Evolutionary conservation across 1,140 invertebrate genomes (phyloP), one percentile per base, ranked within the genome.

Genomic region (Drosophila navojoa): DNA sequence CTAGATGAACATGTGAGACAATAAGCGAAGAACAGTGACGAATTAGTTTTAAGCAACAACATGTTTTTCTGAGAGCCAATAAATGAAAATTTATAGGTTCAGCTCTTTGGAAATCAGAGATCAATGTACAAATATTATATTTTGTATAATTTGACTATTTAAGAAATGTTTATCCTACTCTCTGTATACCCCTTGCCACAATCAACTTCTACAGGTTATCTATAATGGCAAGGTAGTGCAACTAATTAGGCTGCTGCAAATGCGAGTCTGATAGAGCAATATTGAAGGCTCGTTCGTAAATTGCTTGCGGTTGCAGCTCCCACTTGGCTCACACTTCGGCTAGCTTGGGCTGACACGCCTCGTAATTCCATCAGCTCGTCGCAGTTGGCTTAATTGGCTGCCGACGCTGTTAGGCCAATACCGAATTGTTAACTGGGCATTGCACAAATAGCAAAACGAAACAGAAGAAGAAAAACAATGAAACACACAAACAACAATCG

Each of bases 301-400:
- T 72, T 68, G 70, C 50, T 54, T 68, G 55, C 40, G 70, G 63
- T 42, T 32, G 44, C 27, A 29, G 19, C 27, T 29, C 27, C 27
- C 62, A 59, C 32, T 57, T 57, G 69, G 45, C 25, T 40, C 40
- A 10, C 35, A 38, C 35, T 38, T 11, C 4, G 35, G 35, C 11
- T 11, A 38, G 35, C 53, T 53, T 19, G 45, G 42, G 42, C 42
- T 9, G 44, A 40, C 66, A 57, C 22, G 66, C 53, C 75, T 72
- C 44, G 55, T 61, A 87, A 78, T 71, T 87, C 75, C 81, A 81
- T 86, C 79, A 87, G 76, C 64, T 69, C 27, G 47, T 67, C 44
- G 45, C 78, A 69, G 35, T 45, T 16, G n/a, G 42, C 42, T 45
- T 86, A 86, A 86, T 87, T 87, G 81, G 82, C 82, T 54, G 82